These are phyloP conservation scores for Mormyrops attenuatus DNA, from an alignment of 2,797 vertebrate species.

Conservation along the genomic window DNA sequence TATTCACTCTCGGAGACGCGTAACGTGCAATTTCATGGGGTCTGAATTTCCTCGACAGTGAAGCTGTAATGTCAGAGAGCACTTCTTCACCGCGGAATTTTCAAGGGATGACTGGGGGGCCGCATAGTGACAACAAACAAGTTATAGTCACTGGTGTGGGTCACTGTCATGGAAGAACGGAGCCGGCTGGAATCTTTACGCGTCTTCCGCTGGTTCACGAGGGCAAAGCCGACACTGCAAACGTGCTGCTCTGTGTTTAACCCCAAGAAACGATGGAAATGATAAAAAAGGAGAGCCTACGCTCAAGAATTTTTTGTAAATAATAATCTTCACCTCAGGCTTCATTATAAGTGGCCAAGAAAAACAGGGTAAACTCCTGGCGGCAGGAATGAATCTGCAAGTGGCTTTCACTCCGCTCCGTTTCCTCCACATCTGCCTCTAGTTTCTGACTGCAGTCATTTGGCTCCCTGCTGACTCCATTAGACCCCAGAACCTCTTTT, in stretches of 20 bases:
- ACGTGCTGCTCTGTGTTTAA: neutral
- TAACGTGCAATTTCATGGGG: neutral
- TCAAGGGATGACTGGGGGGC: neutral
- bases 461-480: neutral
- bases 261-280: neutral
- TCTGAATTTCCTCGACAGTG: neutral
- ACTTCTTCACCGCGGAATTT: neutral
- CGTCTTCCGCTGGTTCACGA: neutral
- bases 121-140: neutral
- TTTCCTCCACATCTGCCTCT: conserved; percentile 16
- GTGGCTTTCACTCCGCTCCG: conserved; percentile 8
- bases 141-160: neutral
- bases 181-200: neutral
- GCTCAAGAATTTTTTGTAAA: conserved; percentile 22
- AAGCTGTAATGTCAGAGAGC: neutral
- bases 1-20: neutral
- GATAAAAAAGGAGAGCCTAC: conserved; percentile 4
- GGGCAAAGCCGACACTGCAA: neutral
- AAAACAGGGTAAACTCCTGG: conserved; percentile 17
- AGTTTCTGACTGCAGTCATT: neutral
- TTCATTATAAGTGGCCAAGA: conserved; percentile 24
- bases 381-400: neutral
- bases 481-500: neutral
- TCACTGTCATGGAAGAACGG: neutral
- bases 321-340: conserved; percentile 20